Base-by-base conservation (phyloP, 2,113 vertebrate genomes). In the Paedocypris sp. region DNA sequence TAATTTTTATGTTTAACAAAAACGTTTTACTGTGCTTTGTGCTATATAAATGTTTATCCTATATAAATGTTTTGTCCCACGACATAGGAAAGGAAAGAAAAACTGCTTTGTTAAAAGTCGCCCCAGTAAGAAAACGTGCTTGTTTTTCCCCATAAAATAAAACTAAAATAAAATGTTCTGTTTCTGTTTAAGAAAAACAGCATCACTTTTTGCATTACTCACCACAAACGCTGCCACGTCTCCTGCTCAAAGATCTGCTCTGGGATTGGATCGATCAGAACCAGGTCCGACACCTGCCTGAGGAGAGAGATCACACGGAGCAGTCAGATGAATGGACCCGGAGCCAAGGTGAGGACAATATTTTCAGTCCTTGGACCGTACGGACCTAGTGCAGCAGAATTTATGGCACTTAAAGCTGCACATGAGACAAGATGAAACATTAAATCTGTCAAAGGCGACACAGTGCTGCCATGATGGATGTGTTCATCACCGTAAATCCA, bases 191-290 rank as follows among this genome's bases (percentile, higher is more conserved):
- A n/a, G n/a, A n/a, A n/a, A n/a, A n/a, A n/a, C 25, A 20, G 5
- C 3, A 35, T 36, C 53, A 33, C 31, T 19, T 53, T 10, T 60
- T 20, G 20, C 28, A 36, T 62, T 60, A 85, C 85, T 86, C 75
- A 88, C 87, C 85, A 89, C 77, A 86, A 75, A 63, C 81, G 73
- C 32, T 71, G 77, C 86, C 86, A 89, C 43, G 73, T 67, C 42
- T 80, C 75, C 35, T 86, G 78, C 53, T 84, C 70, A 71, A 89
- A 89, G 49, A 84, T 3, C 13, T 82, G 80, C 62, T 89, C 86
- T 50, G 87, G 86, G 62, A 89, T 80, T 16, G 86, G 86, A 84
- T 85, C 77, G 65, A 89, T 86, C 73, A 89, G 71, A 68, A 89
- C 81, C 59, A 88, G 75, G 77, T 87, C 81, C 16, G 83, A 86